Evolutionary conservation across 92 coral and sea anemone species (phyloP).

Genomic region (Galaxea fascicularis): DNA sequence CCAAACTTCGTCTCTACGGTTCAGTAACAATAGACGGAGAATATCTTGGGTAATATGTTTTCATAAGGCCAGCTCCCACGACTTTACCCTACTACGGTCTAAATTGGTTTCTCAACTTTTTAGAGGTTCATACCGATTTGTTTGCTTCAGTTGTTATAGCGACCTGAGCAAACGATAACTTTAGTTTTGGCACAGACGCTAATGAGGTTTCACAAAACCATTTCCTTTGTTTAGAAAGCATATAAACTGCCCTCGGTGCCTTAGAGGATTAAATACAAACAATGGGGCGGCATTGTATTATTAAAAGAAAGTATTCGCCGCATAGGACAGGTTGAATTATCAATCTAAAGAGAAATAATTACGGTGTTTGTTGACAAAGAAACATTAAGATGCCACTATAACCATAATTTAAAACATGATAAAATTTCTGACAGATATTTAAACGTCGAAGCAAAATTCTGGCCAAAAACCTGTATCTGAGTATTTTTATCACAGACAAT

Average conservation of each 20-base stretch:
- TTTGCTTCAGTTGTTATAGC: slow-evolving; percentile 66
- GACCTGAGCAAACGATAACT: slow-evolving; percentile 42
- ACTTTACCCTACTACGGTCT: background rate
- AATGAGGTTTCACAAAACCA: background rate
- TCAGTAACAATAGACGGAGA: background rate
- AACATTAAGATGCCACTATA: background rate
- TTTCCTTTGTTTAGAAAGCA: slow-evolving; percentile 2
- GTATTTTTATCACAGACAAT: too few species aligned
- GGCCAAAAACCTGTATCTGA: too few species aligned
- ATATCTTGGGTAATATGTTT: background rate
- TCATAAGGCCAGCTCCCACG: background rate
- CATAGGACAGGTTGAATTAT: background rate
- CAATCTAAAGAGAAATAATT: background rate
- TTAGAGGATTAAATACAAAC: background rate
- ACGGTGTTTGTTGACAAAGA: background rate
- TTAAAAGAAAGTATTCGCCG: background rate
- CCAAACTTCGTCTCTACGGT: background rate
- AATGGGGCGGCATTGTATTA: background rate
- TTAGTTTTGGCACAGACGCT: background rate
- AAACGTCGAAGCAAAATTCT: too few species aligned
- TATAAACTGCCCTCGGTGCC: background rate
- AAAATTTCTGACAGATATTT: too few species aligned
- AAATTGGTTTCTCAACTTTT: background rate
- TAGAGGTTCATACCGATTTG: slow-evolving; percentile 40
- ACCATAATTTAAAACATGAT: too few species aligned